phyloP scores from a whole-genome alignment of 2,797 vertebrate genomes.

The Liasis olivaceus region DNA sequence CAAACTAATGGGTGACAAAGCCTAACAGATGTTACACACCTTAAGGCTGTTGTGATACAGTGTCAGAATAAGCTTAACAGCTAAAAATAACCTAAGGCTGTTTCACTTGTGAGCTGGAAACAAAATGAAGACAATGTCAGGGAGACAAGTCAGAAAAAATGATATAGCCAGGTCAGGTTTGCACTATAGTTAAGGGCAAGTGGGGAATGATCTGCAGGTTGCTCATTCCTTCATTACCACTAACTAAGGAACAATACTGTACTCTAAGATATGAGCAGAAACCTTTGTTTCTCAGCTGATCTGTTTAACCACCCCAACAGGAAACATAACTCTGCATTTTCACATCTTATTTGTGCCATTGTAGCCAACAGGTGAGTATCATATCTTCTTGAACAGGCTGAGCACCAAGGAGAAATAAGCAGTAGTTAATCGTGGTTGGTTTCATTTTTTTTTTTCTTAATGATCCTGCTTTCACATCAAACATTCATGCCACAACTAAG shows the following conservation, averaged over 20 bases:
- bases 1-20: neutral
- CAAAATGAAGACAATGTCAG: neutral
- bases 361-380: constrained; percentile 17
- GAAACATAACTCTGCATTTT: constrained; percentile 20
- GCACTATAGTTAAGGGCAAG: neutral
- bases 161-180: neutral
- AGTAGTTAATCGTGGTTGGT: constrained; percentile 31
- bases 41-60: neutral
- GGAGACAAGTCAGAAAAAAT: neutral
- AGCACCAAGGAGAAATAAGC: constrained; percentile 30
- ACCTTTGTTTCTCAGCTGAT: neutral
- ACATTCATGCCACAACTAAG: constrained; percentile 11
- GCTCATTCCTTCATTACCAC: neutral
- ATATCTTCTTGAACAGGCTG: constrained; percentile 38
- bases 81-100: neutral
- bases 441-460: neutral
- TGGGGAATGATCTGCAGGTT: neutral
- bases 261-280: neutral
- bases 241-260: neutral
- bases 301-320: constrained; percentile 17
- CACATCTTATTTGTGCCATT: constrained; percentile 42
- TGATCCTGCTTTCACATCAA: constrained; percentile 51
- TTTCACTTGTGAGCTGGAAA: neutral
- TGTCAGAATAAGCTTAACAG: neutral
- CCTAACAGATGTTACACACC: neutral